Evolutionary conservation across 92 coral and sea anemone species (phyloP), one percentile per base, ranked within the genome.

Genomic region (Montipora capitata): DNA sequence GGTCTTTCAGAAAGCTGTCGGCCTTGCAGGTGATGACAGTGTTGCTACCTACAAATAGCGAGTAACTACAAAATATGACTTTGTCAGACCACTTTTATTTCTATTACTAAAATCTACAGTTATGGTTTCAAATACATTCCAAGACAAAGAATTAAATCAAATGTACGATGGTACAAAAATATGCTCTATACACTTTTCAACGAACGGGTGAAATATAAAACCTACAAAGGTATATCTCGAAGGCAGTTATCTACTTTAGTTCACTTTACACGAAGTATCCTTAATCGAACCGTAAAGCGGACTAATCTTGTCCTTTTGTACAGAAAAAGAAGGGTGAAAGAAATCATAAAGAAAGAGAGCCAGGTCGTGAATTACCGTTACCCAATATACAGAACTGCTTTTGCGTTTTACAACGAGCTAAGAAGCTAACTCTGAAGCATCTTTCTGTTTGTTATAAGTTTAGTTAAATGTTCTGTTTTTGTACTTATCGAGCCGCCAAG

Each of bases 101-200:
- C 74, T 12, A 15, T 69, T 42, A 40, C 52, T 27, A 41, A 18
- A 7, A 14, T 41, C 74, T 27, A 41, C 51, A 2, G 51, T 69
- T 69, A 69, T 5, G 49, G 73, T 20, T 11, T 5, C 73, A 39
- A 35, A 15, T 69, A 40, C 74, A 27, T 27, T 27, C 52, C 14
- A 8, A 69, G 41, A 10, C 14, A 41, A 14, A 40, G 56, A 7
- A 38, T 13, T n/a, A 58, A 76, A 44, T 15, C 44, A 56, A 59
- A 35, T 15, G 57, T 11, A 27, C 8, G 38, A 57, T 72, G 43
- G 72, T 83, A 83, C 72, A 83, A 83, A 83, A 83, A 83, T 83
- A 83, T 72, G 79, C 57, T 83, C 72, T 83, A 83, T 72, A 56
- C 87, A 83, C 48, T 73, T 79, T 73, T 83, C 16, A 58, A 83